These are phyloP conservation scores for Phocoena sinus DNA, from an alignment of 2,113 vertebrate species.

Conservation along the genomic window DNA sequence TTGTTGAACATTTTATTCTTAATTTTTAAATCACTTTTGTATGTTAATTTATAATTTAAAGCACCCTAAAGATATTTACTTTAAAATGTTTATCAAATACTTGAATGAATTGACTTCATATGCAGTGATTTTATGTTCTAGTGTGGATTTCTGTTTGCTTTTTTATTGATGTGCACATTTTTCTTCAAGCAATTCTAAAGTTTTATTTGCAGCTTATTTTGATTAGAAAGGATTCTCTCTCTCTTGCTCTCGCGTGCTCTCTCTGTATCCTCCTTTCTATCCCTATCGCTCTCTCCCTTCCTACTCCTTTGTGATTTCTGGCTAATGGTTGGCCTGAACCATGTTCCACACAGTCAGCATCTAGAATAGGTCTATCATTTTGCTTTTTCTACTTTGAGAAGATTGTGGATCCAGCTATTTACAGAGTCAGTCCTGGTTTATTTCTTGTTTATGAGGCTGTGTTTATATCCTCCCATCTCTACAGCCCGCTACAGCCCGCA, in stretches of 20 bases:
- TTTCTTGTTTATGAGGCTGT: background rate
- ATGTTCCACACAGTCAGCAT: background rate
- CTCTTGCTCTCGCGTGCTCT: too few relatives aligned
- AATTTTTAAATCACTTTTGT: background rate
- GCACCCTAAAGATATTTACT: background rate
- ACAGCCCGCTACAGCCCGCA: background rate
- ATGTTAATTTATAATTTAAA: background rate
- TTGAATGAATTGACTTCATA: background rate
- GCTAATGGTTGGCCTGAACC: background rate
- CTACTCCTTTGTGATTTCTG: background rate
- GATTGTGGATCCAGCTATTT: background rate
- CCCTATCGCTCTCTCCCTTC: fast-evolving
- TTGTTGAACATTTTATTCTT: background rate
- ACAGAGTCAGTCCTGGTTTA: background rate
- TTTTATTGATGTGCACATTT: background rate
- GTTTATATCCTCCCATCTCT: background rate
- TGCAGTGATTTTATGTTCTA: background rate
- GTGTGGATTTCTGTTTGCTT: background rate
- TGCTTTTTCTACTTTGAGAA: background rate
- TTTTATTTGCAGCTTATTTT: background rate
- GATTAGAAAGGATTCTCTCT: background rate
- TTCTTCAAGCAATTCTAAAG: background rate
- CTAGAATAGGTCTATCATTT: background rate
- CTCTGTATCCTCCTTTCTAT: too few relatives aligned
- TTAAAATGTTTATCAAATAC: background rate